phyloP scores from a whole-genome alignment of 2,797 vertebrate genomes.

The Novumbra hubbsi region DNA sequence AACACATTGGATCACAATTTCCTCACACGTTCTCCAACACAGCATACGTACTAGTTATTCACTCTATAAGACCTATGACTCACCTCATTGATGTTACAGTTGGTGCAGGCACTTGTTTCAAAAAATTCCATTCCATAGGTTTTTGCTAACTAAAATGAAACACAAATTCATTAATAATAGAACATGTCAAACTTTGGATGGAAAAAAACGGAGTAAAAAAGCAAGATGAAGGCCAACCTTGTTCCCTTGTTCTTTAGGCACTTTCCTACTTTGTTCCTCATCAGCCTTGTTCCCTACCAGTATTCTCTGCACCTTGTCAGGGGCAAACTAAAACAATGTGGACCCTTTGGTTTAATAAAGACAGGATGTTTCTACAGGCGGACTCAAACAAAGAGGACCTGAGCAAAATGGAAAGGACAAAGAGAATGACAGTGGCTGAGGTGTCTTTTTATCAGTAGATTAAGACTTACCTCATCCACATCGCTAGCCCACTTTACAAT shows the following conservation, averaged over 20 bases:
- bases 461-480: slow-evolving; percentile 85
- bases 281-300: slow-evolving; percentile 92
- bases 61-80: slow-evolving; percentile 18
- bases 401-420: not conserved
- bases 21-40: not conserved
- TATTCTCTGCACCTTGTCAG: slow-evolving; percentile 85
- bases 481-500: slow-evolving; percentile 93
- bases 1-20: not conserved
- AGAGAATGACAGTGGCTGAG: not conserved
- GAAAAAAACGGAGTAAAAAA: not conserved
- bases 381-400: not conserved
- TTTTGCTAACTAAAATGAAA: slow-evolving; percentile 77
- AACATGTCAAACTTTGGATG: not conserved
- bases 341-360: not conserved
- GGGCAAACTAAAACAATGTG: slow-evolving; percentile 71
- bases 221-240: slow-evolving; percentile 73
- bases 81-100: slow-evolving; percentile 87
- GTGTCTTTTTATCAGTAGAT: not conserved
- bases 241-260: slow-evolving; percentile 84
- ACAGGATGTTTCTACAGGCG: slow-evolving; percentile 9
- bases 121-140: slow-evolving; percentile 92
- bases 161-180: not conserved
- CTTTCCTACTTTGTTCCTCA: slow-evolving; percentile 83
- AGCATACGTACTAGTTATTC: not conserved
- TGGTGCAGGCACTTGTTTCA: slow-evolving; percentile 88